Base-by-base conservation (phyloP, 2,113 vertebrate species). In the Myanophis thanlyinensis region DNA sequence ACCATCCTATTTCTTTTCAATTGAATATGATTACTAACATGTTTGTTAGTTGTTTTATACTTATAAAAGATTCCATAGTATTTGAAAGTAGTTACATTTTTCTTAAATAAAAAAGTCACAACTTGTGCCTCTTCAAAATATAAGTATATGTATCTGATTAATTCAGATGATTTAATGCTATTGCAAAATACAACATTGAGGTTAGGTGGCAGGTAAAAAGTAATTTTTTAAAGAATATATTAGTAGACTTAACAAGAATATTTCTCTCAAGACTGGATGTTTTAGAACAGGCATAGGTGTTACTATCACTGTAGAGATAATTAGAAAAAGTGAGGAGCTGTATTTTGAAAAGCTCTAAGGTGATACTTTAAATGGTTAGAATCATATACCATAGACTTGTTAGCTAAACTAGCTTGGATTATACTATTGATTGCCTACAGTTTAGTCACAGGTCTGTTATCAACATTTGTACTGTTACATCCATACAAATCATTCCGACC, bases 401-500 rank as follows among this genome's bases (percentile, higher is more conserved):
- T 92, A 89, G 11, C 84, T 5, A 12, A 22, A 85, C 85, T 91
- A 92, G 35, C 35, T 95, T 56, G 52, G 35, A 85, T 91, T 80
- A 80, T 95, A 30, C 8, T 96, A 92, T 90, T 90, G 89, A 22
- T 80, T 84, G 86, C 53, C 44, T 85, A 92, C 94, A 94, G 51
- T 73, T 51, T 0, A 89, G 10, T 85, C 3, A 87, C 47, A 88
- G 90, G 48, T 95, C 88, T 53, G 67, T 18, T 35, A 80, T 80
- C 67, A 80, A 80, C n/a, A 80, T 80, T 10, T 89, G 56, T 92
- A 84, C 35, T 0, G 0, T 80, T 56, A 48, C 85, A 53, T 85
- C 53, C 2, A 90, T 56, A 5, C 25, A 15, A 97, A 97, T 97
- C 95, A 97, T 11, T 49, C 15, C 88, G 47, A 53, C n/a, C 46